These are phyloP conservation scores for Zaprionus inermis DNA, from an alignment of 1,140 invertebrate species.

Conservation along the genomic window DNA sequence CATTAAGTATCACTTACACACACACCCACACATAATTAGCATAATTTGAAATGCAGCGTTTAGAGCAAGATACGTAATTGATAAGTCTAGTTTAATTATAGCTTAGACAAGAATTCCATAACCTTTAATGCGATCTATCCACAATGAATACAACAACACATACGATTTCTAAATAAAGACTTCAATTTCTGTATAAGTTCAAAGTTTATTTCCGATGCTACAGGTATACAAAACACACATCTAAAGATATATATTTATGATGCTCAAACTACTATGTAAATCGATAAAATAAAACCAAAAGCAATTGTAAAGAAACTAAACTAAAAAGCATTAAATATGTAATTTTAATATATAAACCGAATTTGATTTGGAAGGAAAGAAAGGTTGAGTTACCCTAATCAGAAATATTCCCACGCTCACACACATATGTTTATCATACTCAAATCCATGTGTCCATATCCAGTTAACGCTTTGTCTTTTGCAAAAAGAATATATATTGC, in stretches of 20 bases:
- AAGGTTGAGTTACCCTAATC: neutral
- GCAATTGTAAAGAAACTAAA: constrained; percentile 72
- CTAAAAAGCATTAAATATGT: constrained; percentile 72
- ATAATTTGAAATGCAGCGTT: constrained; percentile 55
- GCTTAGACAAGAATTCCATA: constrained; percentile 70
- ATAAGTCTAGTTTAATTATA: constrained; percentile 72
- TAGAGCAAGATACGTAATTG: constrained; percentile 58
- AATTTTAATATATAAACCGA: constrained; percentile 48
- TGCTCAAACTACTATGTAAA: constrained; percentile 56
- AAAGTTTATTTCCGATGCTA: constrained; percentile 9
- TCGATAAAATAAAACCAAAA: constrained; percentile 62
- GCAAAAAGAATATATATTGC: neutral
- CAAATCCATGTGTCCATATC: neutral
- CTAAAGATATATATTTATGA: constrained; percentile 33
- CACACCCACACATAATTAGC: constrained; percentile 46
- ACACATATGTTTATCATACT: neutral
- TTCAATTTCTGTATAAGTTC: constrained; percentile 22
- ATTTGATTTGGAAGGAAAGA: constrained; percentile 29
- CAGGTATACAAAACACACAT: constrained; percentile 31
- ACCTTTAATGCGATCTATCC: constrained; percentile 21
- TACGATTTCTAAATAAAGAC: constrained; percentile 28
- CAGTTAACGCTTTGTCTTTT: neutral
- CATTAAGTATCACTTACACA: constrained; percentile 4
- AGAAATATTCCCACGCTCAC: too few species aligned
- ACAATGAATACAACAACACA: constrained; percentile 13